A percentile compares a stretch with the other conserved stretches of the same genome.
Conservation (phyloP, 2,113 vertebrate genomes). For the Taurulus bubalis region DNA sequence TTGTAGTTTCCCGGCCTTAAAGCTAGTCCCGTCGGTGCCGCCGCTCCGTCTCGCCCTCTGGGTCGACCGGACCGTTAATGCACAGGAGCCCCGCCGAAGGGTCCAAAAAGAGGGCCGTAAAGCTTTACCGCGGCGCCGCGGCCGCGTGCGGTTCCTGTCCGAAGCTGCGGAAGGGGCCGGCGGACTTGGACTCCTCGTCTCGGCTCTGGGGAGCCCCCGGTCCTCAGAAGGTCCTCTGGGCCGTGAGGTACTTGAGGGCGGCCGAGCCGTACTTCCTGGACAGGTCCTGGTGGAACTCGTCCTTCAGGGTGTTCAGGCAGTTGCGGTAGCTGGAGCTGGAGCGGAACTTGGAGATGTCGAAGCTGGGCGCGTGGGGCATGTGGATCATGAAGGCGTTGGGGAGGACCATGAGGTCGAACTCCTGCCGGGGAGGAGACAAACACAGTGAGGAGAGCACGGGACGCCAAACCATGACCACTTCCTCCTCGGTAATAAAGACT, state of each 20-base stretch:
- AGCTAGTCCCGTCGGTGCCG: slow-evolving; percentile 62
- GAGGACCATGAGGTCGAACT: slow-evolving; percentile 93
- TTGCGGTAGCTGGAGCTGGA: slow-evolving; percentile 89
- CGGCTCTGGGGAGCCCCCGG: not conserved
- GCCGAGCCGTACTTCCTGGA: slow-evolving; percentile 92
- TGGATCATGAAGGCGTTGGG: slow-evolving; percentile 98
- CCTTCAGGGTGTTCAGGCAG: slow-evolving; percentile 92
- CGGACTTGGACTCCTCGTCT: not conserved
- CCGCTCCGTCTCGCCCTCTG: not conserved
- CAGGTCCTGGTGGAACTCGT: slow-evolving; percentile 97
- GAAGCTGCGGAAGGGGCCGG: not conserved
- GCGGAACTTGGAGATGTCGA: slow-evolving; percentile 96
- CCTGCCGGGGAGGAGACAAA: slow-evolving; percentile 75
- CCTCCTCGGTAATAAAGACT: too few species aligned
- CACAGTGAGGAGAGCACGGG: too few species aligned
- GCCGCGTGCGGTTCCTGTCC: not conserved
- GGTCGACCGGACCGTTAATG: slow-evolving; percentile 44
- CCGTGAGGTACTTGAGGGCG: slow-evolving; percentile 96
- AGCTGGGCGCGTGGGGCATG: slow-evolving; percentile 96
- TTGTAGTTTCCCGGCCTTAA: slow-evolving; percentile 67
- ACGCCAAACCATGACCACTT: too few species aligned
- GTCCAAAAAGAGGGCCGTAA: slow-evolving; percentile 40
- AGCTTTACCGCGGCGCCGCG: slow-evolving; percentile 39
- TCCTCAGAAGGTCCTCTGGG: slow-evolving; percentile 86
- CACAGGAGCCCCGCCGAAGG: slow-evolving; percentile 35